Evolutionary conservation across 2,888 invertebrate genomes (phyloP).

Genomic region (Tetranychus piercei): DNA sequence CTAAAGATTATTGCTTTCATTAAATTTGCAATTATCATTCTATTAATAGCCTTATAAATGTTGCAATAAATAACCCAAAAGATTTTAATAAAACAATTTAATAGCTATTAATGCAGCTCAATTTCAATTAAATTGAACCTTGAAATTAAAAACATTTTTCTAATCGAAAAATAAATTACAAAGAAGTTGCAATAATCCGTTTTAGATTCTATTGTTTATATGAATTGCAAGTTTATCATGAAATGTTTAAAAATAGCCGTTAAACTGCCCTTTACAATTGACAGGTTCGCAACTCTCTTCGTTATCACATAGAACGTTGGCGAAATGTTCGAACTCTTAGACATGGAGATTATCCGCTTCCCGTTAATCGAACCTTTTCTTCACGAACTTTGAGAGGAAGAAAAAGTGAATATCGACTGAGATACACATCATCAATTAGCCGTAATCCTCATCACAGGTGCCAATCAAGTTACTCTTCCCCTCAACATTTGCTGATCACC

Average conservation of each 20-base stretch:
- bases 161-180: no score
- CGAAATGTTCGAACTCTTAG: slow-evolving; percentile 34
- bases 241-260: no score
- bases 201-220: background rate
- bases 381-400: background rate
- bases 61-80: no score
- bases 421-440: background rate
- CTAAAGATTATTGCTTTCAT: no score
- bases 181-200: no score
- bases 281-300: slow-evolving; percentile 48
- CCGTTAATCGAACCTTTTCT: background rate
- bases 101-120: no score
- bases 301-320: slow-evolving; percentile 64
- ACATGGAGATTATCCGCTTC: slow-evolving; percentile 21
- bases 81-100: no score
- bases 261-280: background rate
- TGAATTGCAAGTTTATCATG: background rate
- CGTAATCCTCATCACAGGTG: background rate
- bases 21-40: no score
- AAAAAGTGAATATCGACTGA: background rate
- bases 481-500: background rate
- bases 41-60: no score
- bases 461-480: background rate
- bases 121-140: no score
- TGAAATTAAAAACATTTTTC: no score